Evolutionary conservation across 2,888 invertebrate species (phyloP).

Genomic region (Brenthis ino): DNA sequence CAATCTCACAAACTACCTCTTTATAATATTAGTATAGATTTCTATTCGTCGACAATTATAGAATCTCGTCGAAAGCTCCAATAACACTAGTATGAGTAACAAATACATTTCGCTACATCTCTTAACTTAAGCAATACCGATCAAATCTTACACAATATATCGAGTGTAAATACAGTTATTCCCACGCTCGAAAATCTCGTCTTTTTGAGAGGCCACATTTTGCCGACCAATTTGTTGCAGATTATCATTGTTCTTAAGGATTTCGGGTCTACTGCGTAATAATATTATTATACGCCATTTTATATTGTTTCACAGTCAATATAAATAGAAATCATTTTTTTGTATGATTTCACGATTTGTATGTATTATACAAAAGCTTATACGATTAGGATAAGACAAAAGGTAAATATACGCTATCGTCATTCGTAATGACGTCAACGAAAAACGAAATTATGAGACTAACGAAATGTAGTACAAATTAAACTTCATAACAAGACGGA

Average conservation of each 20-base stretch:
- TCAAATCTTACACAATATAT: conserved; percentile 64
- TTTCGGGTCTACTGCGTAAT: conserved; percentile 23
- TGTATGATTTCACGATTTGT: too few species aligned
- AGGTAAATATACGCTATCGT: too few species aligned
- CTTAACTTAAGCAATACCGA: conserved; percentile 37
- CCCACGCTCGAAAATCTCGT: conserved; percentile 70
- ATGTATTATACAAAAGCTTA: too few species aligned
- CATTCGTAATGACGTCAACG: too few species aligned
- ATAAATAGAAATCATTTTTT: background rate
- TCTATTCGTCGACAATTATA: too few species aligned
- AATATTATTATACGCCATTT: conserved; percentile 15
- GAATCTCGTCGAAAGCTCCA: background rate
- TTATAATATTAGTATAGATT: too few species aligned
- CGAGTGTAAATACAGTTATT: conserved; percentile 71
- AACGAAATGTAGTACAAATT: too few species aligned
- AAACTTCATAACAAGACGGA: too few species aligned
- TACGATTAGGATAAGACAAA: too few species aligned
- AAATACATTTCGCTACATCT: background rate
- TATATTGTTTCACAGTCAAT: background rate
- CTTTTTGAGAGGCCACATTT: conserved; percentile 47
- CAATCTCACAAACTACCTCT: too few species aligned
- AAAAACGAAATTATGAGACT: too few species aligned
- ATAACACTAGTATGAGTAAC: background rate
- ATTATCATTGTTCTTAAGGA: conserved; percentile 35
- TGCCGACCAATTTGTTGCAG: conserved; percentile 38